These are phyloP conservation scores for Pterois miles DNA, from an alignment of 2,797 vertebrate genomes.

Conservation along the genomic window DNA sequence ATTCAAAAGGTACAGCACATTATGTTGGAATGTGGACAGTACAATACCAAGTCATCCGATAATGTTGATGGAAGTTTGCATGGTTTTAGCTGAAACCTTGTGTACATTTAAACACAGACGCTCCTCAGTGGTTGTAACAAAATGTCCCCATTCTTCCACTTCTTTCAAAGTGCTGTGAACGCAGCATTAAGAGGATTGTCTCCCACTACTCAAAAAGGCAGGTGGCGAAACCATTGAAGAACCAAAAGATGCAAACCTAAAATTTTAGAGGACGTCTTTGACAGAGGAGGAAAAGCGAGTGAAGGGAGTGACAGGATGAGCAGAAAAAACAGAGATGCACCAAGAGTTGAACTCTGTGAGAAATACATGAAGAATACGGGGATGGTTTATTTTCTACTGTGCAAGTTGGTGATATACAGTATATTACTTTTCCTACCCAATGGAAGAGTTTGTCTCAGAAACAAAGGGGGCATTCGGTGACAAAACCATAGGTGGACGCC, in stretches of 20 bases:
- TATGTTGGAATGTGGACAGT: neutral
- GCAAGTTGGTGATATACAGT: neutral
- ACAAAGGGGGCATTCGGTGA: neutral
- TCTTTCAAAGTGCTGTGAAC: conserved; percentile 23
- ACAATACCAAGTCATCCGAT: neutral
- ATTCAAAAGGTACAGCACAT: neutral
- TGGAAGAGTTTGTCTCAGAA: conserved; percentile 13
- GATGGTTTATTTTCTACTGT: neutral
- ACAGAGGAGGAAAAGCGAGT: conserved; percentile 4
- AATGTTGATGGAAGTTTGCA: neutral
- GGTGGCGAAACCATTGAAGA: conserved; percentile 30
- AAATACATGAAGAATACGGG: neutral
- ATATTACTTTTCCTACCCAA: neutral
- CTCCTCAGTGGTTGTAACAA: neutral
- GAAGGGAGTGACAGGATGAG: conserved; percentile 14
- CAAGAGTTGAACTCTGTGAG: conserved; percentile 5
- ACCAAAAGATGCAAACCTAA: conserved; percentile 22
- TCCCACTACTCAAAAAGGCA: conserved; percentile 38
- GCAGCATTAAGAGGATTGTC: conserved; percentile 21
- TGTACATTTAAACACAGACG: neutral
- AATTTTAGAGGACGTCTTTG: conserved; percentile 22
- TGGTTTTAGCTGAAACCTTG: neutral
- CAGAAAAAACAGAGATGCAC: conserved; percentile 1
- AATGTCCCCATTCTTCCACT: neutral
- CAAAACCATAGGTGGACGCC: neutral